Conservation (phyloP, 2,888 invertebrate species). For the Sinodicranocentrus sp. region DNA sequence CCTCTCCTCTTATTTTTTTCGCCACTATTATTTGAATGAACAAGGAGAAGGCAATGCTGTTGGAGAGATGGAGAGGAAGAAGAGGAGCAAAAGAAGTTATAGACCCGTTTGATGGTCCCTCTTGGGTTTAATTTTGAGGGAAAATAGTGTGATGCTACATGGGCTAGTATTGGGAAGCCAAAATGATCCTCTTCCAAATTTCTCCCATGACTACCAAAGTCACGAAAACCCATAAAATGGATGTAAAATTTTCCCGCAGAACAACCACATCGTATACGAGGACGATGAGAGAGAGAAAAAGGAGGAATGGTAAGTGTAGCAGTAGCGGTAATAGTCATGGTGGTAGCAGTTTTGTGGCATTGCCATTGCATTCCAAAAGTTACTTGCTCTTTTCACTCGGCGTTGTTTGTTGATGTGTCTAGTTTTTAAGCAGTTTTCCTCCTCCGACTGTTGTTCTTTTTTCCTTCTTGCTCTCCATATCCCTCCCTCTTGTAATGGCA, state of each 20-base stretch:
- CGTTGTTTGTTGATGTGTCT: constrained; percentile 36
- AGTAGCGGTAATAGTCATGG: constrained; percentile 27
- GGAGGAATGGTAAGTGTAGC: constrained; percentile 23
- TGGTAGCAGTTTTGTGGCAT: constrained; percentile 57
- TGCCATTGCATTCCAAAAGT: constrained; percentile 53
- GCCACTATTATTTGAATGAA: constrained; percentile 58
- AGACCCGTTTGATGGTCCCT: constrained; percentile 75
- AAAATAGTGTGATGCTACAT: constrained; percentile 74
- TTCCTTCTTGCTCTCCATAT: neutral
- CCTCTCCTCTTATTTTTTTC: constrained; percentile 24
- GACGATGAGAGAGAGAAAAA: constrained; percentile 37
- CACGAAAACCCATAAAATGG: constrained; percentile 76
- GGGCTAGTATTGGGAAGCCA: constrained; percentile 76
- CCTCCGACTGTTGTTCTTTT: constrained; percentile 14
- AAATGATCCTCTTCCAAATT: constrained; percentile 76
- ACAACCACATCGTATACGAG: constrained; percentile 64
- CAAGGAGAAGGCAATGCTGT: constrained; percentile 49
- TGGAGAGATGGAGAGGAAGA: constrained; percentile 24
- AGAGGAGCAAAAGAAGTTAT: constrained; percentile 69
- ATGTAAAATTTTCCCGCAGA: constrained; percentile 75
- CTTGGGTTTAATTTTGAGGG: constrained; percentile 76
- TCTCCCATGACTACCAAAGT: constrained; percentile 76
- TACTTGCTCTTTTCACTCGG: constrained; percentile 39
- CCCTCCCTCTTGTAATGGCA: neutral
- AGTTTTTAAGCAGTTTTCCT: constrained; percentile 30